These are phyloP conservation scores for Amblyopsis rosae DNA, from an alignment of 2,113 vertebrate species.

Conservation along the genomic window DNA sequence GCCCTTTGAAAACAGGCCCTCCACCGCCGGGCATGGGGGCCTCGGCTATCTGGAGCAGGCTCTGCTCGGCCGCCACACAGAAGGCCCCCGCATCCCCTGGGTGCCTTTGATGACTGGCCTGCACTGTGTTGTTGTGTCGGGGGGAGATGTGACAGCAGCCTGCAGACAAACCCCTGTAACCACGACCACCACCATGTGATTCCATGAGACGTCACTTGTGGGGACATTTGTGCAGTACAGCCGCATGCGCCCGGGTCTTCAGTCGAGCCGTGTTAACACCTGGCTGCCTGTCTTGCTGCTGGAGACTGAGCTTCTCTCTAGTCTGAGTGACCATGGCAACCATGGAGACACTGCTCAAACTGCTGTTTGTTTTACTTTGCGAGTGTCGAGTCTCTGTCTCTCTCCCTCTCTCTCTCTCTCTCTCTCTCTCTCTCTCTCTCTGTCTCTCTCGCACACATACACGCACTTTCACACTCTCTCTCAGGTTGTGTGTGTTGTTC, in stretches of 20 bases:
- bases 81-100: conserved; percentile 19
- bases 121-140: conserved; percentile 24
- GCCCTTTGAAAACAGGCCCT: conserved; percentile 71
- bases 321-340: conserved; percentile 48
- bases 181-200: conserved; percentile 50
- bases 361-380: conserved; percentile 40
- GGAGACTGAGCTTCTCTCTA: conserved; percentile 13
- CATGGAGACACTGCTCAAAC: conserved; percentile 2
- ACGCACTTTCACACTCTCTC: conserved; percentile 1
- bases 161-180: conserved; percentile 44
- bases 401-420: not conserved
- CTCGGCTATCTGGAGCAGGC: conserved; percentile 32
- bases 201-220: conserved; percentile 57
- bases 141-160: conserved; percentile 30
- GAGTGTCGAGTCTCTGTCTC: not conserved
- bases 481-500: no score
- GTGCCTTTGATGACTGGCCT: conserved; percentile 39
- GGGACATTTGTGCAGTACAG: conserved; percentile 27
- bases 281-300: not conserved
- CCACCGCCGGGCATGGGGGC: conserved; percentile 36
- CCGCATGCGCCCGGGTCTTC: not conserved
- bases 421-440: conserved; percentile 11
- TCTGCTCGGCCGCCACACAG: conserved; percentile 21
- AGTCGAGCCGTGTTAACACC: no score
- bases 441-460: conserved; percentile 17